Percentiles rank a stretch among this genome's conserved stretches.
Evolutionary conservation across 2,888 invertebrate species (phyloP).

Genomic region (Lasioglossum calceatum): DNA sequence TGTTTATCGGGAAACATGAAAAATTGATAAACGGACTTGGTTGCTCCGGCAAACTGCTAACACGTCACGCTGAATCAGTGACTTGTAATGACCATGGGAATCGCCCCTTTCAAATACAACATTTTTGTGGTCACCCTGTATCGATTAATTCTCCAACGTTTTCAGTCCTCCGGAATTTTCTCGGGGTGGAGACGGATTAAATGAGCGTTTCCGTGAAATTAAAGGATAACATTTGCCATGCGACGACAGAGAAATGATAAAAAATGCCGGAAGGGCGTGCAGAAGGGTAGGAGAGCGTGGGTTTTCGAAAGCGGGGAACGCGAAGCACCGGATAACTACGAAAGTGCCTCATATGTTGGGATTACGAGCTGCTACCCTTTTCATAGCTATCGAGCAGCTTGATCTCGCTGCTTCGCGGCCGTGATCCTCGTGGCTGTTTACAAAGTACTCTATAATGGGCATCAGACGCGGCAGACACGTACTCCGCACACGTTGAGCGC

Average conservation of each 20-base stretch:
- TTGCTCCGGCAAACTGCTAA: constrained; percentile 4
- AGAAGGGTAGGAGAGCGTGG: not conserved
- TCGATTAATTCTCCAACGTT: not conserved
- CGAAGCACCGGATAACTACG: constrained; percentile 16
- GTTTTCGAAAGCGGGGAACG: constrained; percentile 16
- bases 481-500: constrained; percentile 33
- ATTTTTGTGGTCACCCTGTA: not conserved
- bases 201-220: not conserved
- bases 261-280: not conserved
- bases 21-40: constrained; percentile 34
- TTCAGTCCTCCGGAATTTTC: not conserved
- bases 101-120: no score
- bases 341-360: constrained; percentile 76
- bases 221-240: not conserved
- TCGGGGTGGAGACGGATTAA: not conserved
- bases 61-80: not conserved
- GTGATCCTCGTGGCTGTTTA: constrained; percentile 63
- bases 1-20: constrained; percentile 47
- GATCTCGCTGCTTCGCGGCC: constrained; percentile 38
- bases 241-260: not conserved
- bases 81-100: no score
- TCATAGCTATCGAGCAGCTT: constrained; percentile 58
- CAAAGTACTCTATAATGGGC: constrained; percentile 54
- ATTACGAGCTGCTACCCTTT: constrained; percentile 72
- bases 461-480: constrained; percentile 44